phyloP scores from a whole-genome alignment of 2,113 vertebrate genomes.

The Brachionichthys hirsutus region DNA sequence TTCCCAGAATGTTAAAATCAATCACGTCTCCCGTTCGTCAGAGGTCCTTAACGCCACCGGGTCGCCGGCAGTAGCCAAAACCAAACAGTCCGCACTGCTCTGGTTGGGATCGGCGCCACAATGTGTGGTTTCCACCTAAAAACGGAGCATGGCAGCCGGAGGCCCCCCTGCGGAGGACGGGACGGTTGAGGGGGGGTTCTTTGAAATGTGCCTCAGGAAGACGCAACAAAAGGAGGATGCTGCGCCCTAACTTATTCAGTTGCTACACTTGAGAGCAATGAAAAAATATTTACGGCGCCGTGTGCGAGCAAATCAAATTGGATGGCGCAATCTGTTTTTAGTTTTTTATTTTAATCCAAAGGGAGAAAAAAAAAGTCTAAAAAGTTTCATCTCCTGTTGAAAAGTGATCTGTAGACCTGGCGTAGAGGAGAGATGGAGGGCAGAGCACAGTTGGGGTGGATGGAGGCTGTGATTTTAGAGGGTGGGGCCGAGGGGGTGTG shows the following conservation, averaged over 20 bases:
- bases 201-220: neutral
- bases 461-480: constrained; percentile 33
- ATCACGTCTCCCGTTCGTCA: constrained; percentile 22
- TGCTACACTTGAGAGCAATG: constrained; percentile 35
- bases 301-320: constrained; percentile 28
- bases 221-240: constrained; percentile 1
- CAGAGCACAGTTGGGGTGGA: constrained; percentile 61
- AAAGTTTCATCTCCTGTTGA: constrained; percentile 38
- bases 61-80: too few relatives aligned
- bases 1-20: constrained; percentile 72
- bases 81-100: too few relatives aligned
- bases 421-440: constrained; percentile 73
- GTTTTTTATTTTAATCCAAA: too few relatives aligned
- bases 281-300: constrained; percentile 41
- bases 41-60: too few relatives aligned
- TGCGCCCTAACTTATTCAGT: constrained; percentile 4
- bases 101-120: constrained; percentile 31
- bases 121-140: constrained; percentile 51
- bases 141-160: constrained; percentile 21
- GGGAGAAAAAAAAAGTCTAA: neutral
- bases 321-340: constrained; percentile 4
- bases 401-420: constrained; percentile 32
- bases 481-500: constrained; percentile 8
- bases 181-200: neutral
- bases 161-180: neutral